Base-by-base conservation (phyloP, 2,113 vertebrate species). In the Salvelinus alpinus region DNA sequence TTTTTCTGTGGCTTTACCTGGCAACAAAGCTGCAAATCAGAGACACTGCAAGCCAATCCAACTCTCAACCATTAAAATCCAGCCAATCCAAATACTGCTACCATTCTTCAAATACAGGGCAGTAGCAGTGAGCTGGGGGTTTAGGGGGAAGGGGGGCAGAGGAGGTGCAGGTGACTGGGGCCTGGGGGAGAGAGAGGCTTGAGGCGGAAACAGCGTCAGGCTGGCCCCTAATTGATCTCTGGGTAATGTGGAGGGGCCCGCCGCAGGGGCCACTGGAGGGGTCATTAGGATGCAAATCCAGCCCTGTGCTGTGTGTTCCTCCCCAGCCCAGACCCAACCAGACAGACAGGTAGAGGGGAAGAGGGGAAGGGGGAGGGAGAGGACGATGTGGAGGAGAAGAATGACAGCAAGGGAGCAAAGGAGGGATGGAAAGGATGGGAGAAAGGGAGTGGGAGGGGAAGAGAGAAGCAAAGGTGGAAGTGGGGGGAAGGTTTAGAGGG, bases 261-360 rank as follows among this genome's bases (percentile, higher is more conserved):
- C 89, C 92, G 87, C 88, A 54, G 51, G 51, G 51, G 14, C 51
- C 51, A 54, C 16, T 54, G 16, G 51, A 54, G 51, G 51, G 12
- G 16, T 92, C 91, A 92, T 93, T 94, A 92, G 91, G 85, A 94
- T 94, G 92, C 93, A 92, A 93, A 94, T 94, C 87, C 85, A 88
- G 80, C 76, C 69, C 88, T 78, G 84, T 54, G 14, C 51, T 44
- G 38, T 44, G 38, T 71, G 81, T 76, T 81, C 77, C 88, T 69
- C 87, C 86, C 73, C 68, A 77, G 76, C 78, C 6, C 14, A 12
- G 65, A 12, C 9, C 65, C 16, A 4, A 8, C 16, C 13, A 31
- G 65, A 18, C 4, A 18, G 65, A 31, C 24, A 18, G 65, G 29
- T 13, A 18, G 24, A 29, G 65, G 18, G 11, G 12, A 13, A 38